phyloP scores from a whole-genome alignment of 2,113 vertebrate species.

The Mystacornis crossleyi region DNA sequence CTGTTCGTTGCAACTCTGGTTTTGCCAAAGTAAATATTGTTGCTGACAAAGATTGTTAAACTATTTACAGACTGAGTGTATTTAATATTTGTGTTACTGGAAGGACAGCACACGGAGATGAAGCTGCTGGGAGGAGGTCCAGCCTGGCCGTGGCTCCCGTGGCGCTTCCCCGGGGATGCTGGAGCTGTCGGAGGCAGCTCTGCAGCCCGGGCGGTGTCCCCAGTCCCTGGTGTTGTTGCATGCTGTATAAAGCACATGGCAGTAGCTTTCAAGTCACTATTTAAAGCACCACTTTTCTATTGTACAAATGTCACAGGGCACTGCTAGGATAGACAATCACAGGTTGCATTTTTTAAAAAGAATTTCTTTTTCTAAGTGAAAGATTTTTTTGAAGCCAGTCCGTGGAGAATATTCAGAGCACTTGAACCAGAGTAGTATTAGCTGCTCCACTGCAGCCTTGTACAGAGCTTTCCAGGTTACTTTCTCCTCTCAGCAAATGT shows the following conservation, averaged over 20 bases:
- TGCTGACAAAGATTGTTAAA: slow-evolving; percentile 62
- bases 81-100: slow-evolving; percentile 71
- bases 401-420: slow-evolving; percentile 61
- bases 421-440: slow-evolving; percentile 61
- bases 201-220: not conserved
- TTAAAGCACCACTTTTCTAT: slow-evolving; percentile 71
- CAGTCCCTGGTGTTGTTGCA: slow-evolving; percentile 31
- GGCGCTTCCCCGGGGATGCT: not conserved
- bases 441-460: not conserved
- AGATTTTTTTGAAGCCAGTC: slow-evolving; percentile 65
- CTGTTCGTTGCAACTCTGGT: not conserved
- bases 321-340: slow-evolving; percentile 80
- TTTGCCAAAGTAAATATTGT: slow-evolving; percentile 61
- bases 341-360: slow-evolving; percentile 64
- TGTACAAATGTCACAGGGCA: slow-evolving; percentile 83
- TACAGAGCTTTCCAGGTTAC: slow-evolving; percentile 37
- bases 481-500: slow-evolving; percentile 37
- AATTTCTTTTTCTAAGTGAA: slow-evolving; percentile 67
- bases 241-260: slow-evolving; percentile 66
- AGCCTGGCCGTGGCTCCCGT: not conserved
- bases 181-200: not conserved
- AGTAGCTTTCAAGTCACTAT: slow-evolving; percentile 58
- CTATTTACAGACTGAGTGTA: slow-evolving; percentile 57
- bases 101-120: slow-evolving; percentile 41
- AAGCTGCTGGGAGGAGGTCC: not conserved